Evolutionary conservation across 2,888 invertebrate genomes (phyloP).

Genomic region (Melanostoma scalare): DNA sequence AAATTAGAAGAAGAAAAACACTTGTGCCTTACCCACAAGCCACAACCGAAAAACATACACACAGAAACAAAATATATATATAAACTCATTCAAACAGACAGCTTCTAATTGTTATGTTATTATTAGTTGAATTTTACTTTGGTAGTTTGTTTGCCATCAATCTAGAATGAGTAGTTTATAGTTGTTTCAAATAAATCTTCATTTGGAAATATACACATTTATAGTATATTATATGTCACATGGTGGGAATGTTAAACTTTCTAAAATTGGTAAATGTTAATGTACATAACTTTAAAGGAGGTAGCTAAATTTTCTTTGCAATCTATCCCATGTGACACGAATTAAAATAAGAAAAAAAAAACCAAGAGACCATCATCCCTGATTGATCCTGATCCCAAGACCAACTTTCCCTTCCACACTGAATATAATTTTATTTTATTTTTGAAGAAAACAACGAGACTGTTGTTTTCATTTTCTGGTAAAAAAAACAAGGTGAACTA

Average conservation of each 20-base stretch:
- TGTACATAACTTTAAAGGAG: conserved; percentile 60
- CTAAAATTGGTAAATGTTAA: conserved; percentile 38
- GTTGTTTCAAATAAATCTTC: conserved; percentile 26
- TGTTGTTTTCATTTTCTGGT: not conserved
- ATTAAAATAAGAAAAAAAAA: conserved; percentile 8
- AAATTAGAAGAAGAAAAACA: not conserved
- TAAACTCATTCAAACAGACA: conserved; percentile 51
- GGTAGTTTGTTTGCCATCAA: conserved; percentile 69
- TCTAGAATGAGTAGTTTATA: conserved; percentile 70
- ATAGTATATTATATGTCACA: conserved; percentile 60
- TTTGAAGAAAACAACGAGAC: conserved; percentile 41
- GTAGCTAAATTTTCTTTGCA: conserved; percentile 61
- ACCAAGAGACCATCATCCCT: conserved; percentile 12
- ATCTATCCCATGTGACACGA: conserved; percentile 68
- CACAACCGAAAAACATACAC: conserved; percentile 38
- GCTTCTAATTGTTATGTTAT: conserved; percentile 62
- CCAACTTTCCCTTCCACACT: conserved; percentile 9
- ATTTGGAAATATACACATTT: conserved; percentile 10
- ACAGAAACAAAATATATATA: conserved; percentile 49
- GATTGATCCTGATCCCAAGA: conserved; percentile 29
- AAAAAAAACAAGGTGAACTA: conserved; percentile 2
- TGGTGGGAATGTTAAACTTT: conserved; percentile 64
- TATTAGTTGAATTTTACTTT: conserved; percentile 52
- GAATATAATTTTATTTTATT: conserved; percentile 41
- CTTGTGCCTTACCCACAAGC: not conserved